Evolutionary conservation across 2,888 invertebrate genomes (phyloP).

Genomic region (Boloria selene): DNA sequence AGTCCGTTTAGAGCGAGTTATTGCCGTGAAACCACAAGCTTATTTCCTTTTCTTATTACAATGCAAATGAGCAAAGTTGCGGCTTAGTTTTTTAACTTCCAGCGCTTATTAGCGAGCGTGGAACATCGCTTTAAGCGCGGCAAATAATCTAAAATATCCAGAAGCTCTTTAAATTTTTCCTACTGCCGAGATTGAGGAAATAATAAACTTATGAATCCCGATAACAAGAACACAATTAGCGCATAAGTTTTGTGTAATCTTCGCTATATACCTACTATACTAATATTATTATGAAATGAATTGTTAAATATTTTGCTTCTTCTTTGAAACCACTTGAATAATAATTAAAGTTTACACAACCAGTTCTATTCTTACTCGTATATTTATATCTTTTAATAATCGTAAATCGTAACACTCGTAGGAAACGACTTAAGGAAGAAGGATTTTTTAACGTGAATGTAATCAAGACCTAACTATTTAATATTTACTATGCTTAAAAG

Average conservation of each 20-base stretch:
- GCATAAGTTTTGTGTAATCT: background rate
- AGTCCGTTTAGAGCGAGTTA: background rate
- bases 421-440: too few relatives aligned
- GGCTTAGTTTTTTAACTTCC: slow-evolving; percentile 8
- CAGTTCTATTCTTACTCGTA: too few relatives aligned
- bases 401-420: too few relatives aligned
- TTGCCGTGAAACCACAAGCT: slow-evolving; percentile 10
- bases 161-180: background rate
- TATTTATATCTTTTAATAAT: too few relatives aligned
- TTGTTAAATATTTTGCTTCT: too few relatives aligned
- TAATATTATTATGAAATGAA: too few relatives aligned
- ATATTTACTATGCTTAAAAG: too few relatives aligned
- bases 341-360: too few relatives aligned
- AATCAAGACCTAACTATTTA: too few relatives aligned
- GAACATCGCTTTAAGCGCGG: background rate
- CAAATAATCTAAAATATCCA: background rate
- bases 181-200: slow-evolving; percentile 2
- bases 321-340: too few relatives aligned
- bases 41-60: slow-evolving; percentile 18
- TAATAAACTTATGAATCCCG: background rate
- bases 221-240: background rate
- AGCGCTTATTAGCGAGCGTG: slow-evolving; percentile 11
- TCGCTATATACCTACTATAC: too few relatives aligned
- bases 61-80: slow-evolving; percentile 10
- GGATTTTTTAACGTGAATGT: too few relatives aligned